phyloP scores from a whole-genome alignment of 1,140 invertebrate species.

The Lucilia sericata region DNA sequence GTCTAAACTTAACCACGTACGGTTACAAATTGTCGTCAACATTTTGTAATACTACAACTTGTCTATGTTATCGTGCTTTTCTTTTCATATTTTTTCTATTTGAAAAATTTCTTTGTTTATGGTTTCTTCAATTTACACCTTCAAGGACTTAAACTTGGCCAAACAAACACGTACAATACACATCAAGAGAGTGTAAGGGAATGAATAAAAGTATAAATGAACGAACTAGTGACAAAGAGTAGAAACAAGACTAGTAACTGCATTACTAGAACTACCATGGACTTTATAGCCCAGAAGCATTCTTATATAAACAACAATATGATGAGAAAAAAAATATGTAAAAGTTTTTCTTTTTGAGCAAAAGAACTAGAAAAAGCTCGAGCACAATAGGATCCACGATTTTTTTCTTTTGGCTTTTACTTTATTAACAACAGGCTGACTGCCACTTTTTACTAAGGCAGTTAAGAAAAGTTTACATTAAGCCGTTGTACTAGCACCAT shows the following conservation, averaged over 20 bases:
- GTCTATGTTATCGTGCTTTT: background rate
- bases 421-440: background rate
- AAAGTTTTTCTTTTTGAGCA: background rate
- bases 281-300: background rate
- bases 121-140: slow-evolving; percentile 45
- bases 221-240: background rate
- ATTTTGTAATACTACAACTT: no score
- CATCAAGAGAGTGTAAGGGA: background rate
- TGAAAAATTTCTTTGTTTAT: slow-evolving; percentile 44
- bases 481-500: no score
- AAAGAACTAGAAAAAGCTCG: background rate
- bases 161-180: slow-evolving; percentile 37
- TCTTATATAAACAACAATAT: background rate
- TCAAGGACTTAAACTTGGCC: slow-evolving; percentile 41
- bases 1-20: background rate
- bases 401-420: background rate
- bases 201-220: background rate
- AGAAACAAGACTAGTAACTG: background rate
- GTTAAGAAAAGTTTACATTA: background rate
- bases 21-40: no score
- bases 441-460: background rate
- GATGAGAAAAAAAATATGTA: background rate
- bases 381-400: background rate
- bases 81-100: background rate
- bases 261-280: background rate